Conservation (phyloP, 2,888 invertebrate species). For the Hoplodrina ambigua region DNA sequence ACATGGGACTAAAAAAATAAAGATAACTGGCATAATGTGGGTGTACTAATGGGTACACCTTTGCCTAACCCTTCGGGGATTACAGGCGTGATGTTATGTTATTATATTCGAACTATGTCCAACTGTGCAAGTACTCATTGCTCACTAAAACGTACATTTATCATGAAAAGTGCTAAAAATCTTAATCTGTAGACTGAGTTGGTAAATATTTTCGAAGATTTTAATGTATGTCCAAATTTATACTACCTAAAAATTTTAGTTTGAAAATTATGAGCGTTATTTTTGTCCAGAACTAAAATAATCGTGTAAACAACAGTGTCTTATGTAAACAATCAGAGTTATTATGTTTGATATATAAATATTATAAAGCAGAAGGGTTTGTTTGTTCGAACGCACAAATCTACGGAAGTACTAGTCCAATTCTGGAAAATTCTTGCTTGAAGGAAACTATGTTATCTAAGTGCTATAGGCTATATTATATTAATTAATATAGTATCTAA, state of each 20-base stretch:
- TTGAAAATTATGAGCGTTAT: background rate
- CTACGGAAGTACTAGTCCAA: too few species aligned
- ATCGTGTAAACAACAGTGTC: background rate
- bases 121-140: constrained; percentile 1
- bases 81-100: too few species aligned
- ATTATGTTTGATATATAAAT: background rate
- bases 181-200: constrained; percentile 16
- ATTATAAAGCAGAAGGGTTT: too few species aligned
- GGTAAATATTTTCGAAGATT: constrained; percentile 38
- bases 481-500: too few species aligned
- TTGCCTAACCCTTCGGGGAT: too few species aligned
- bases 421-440: too few species aligned
- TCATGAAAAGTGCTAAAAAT: constrained; percentile 28
- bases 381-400: too few species aligned
- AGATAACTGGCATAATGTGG: too few species aligned
- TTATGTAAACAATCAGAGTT: background rate
- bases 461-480: too few species aligned
- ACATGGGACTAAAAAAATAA: too few species aligned
- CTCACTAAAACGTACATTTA: constrained; percentile 19
- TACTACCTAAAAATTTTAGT: background rate
- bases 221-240: constrained; percentile 30
- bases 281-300: background rate
- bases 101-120: background rate
- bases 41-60: too few species aligned
- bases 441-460: too few species aligned